These are phyloP conservation scores for Cerceris ruficornis DNA, from an alignment of 2,888 invertebrate species.

Conservation along the genomic window DNA sequence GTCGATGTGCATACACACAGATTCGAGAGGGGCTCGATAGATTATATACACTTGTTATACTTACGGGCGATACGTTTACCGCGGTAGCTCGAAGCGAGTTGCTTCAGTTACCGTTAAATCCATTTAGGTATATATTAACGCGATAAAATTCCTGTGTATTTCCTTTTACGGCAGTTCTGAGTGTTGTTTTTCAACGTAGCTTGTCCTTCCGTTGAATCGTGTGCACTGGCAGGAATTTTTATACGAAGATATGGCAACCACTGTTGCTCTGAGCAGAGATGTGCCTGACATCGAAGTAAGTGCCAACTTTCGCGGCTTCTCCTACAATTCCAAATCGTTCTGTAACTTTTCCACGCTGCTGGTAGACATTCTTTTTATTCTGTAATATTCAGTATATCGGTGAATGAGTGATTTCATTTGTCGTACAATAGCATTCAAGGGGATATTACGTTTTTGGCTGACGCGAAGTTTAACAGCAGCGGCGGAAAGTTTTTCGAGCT, in stretches of 20 bases:
- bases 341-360: too few species aligned
- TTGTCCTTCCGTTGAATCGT: too few species aligned
- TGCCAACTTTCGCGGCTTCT: slow-evolving; percentile 44
- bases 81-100: slow-evolving; percentile 67
- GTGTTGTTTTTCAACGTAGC: neutral
- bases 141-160: too few species aligned
- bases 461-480: too few species aligned
- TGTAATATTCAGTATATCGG: too few species aligned
- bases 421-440: too few species aligned
- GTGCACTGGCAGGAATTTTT: neutral
- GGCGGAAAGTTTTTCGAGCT: neutral
- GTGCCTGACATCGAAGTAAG: slow-evolving; percentile 92
- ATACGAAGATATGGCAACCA: slow-evolving; percentile 45
- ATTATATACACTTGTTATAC: too few species aligned
- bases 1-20: neutral
- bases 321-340: too few species aligned
- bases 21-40: neutral
- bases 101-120: slow-evolving; percentile 65
- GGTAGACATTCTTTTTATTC: too few species aligned
- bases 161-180: neutral
- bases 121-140: too few species aligned
- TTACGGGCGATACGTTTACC: neutral
- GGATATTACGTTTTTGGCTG: too few species aligned
- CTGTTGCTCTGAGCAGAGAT: slow-evolving; percentile 85
- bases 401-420: too few species aligned